Evolutionary conservation across 2,797 vertebrate species (phyloP).

Genomic region (Cyclura pinguis): DNA sequence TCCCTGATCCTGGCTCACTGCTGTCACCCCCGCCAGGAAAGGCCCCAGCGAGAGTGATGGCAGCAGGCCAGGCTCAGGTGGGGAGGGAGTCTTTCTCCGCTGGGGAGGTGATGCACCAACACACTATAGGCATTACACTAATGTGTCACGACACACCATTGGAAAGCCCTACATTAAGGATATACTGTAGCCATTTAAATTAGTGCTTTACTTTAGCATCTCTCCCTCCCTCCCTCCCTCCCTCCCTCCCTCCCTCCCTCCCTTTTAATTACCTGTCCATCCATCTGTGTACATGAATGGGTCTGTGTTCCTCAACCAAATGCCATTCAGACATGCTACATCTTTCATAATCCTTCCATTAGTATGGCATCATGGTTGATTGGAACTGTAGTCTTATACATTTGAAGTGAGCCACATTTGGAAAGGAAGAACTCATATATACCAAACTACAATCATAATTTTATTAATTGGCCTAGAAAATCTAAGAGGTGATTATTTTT

Average conservation of each 20-base stretch:
- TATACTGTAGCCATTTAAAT: neutral
- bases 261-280: too few relatives aligned
- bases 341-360: neutral
- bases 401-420: neutral
- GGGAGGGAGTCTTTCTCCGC: too few relatives aligned
- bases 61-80: too few relatives aligned
- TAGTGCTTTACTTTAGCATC: neutral
- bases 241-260: too few relatives aligned
- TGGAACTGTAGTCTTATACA: neutral
- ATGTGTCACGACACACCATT: too few relatives aligned
- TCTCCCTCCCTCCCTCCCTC: neutral
- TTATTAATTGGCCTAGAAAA: neutral
- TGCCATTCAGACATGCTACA: neutral
- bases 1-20: too few relatives aligned
- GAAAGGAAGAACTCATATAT: neutral
- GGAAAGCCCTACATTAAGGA: too few relatives aligned
- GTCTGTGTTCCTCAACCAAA: neutral
- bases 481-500: neutral
- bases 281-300: too few relatives aligned
- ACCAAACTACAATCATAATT: neutral
- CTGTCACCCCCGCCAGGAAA: too few relatives aligned
- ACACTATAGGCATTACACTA: too few relatives aligned
- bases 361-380: neutral
- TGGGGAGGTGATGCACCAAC: too few relatives aligned
- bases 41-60: too few relatives aligned